Evolutionary conservation across 2,888 invertebrate species (phyloP), one percentile per base, ranked within the genome.

Genomic region (Drosophila macrospina): DNA sequence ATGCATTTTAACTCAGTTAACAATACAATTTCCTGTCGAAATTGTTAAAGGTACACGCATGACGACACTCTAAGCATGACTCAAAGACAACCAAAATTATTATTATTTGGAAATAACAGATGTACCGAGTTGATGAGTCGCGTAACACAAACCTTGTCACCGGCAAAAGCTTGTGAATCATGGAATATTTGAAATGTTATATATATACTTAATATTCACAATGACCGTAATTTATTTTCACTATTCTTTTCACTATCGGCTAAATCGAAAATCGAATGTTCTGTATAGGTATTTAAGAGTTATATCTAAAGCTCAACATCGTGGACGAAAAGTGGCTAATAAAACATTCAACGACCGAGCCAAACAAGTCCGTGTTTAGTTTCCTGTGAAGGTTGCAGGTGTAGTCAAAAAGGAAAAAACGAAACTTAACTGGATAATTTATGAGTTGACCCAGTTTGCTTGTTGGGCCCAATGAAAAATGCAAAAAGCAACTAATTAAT

Each of bases 401-500:
- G 64, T 50, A 48, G 71, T 39, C 54, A 37, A 28, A 52, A 60
- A 50, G 32, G 30, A 34, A 32, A 45, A 16, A 51, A 30, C 16
- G 34, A 26, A 51, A 47, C 50, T 24, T 39, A 59, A 51, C 52
- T 76, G 37, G 55, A 67, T 87, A 69, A 87, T 74, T 82, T 78
- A 87, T 75, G 52, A 20, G 61, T 5, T 61, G 72, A 81, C 80
- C 72, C 55, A 65, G 67, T 68, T 69, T 66, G 47, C 28, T 7
- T 28, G 28, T 6, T 8, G 28, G 28, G 28, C 41, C 47, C 54
- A 41, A 57, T 50, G 55, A 39, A 48, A 67, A 74, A 67, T 55
- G 52, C 57, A 52, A 28, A 66, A 39, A n/a, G 51, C 11, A 59
- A 34, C 70, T 79, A 86, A 85, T 85, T 88, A 85, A 86, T 86